Base-by-base conservation (phyloP, 2,113 vertebrate genomes). In the Zosterops pallidus region DNA sequence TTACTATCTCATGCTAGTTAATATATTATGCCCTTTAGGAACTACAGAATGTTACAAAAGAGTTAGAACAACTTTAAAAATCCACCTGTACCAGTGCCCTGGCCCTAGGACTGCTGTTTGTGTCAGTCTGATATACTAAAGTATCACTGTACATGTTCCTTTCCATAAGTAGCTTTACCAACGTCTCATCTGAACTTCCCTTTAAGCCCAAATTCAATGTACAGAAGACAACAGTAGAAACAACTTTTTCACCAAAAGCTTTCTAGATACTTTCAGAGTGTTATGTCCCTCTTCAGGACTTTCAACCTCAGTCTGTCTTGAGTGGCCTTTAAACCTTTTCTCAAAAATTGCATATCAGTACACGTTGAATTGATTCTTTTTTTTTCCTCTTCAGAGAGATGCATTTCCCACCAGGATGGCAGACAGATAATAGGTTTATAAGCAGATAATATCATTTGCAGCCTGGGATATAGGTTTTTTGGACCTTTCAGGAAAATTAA, bases 61-160 rank as follows among this genome's bases (percentile, higher is more conserved):
- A 17, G 8, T 31, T 25, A 56, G 12, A 75, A 75, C 9, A 63
- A n/a, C 13, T 23, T 57, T 64, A n/a, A 62, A 82, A 85, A 57
- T 4, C 14, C 3, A 47, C 12, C 25, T 3, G 0, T 23, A 50
- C 7, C 25, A 37, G 9, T 7, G 4, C 7, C 35, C 39, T 42
- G 18, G 29, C 53, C 52, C 39, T 46, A 50, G 9, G 44, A 42
- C 20, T 55, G 28, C 47, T 75, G 37, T n/a, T 88, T 11, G 0
- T 12, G 41, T 33, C 78, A 47, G 6, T 19, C 31, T 29, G 11
- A n/a, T 14, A 35, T 11, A 14, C 2, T 3, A 6, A 23, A 68
- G 12, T 26, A 67, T 11, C 14, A 1, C 28, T 17, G 12, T 33
- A n/a, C 12, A 29, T 3, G 5, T 12, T 62, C 21, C 17, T 71